Conservation (phyloP, 2,113 vertebrate genomes). For the Paratilapia polleni region DNA sequence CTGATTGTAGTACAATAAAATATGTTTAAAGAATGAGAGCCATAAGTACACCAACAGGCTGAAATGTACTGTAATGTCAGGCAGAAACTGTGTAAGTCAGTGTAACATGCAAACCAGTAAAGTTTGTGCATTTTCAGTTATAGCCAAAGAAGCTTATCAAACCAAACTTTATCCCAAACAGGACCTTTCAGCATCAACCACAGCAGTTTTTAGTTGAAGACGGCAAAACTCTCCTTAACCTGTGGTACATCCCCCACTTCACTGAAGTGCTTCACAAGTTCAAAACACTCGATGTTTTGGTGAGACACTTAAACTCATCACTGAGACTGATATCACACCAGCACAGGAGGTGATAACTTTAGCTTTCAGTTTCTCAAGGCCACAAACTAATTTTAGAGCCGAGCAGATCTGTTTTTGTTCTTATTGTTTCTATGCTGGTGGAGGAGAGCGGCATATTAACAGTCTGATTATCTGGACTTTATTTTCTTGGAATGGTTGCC, state of each 20-base stretch:
- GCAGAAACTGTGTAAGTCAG: too few species aligned
- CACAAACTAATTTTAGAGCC: neutral
- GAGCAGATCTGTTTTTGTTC: neutral
- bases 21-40: neutral
- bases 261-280: slow-evolving; percentile 79
- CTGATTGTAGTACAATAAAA: neutral
- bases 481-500: neutral
- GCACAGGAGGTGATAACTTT: neutral
- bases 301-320: slow-evolving; percentile 48
- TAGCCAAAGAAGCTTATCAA: neutral
- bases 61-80: too few species aligned
- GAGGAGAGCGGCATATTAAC: neutral
- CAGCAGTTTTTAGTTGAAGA: slow-evolving; percentile 74
- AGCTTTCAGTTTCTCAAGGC: neutral
- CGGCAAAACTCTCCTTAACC: slow-evolving; percentile 73
- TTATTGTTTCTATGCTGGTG: neutral
- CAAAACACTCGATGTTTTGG: slow-evolving; percentile 78
- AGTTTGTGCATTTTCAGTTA: neutral
- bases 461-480: neutral
- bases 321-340: neutral
- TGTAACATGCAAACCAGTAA: too few species aligned
- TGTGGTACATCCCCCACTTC: slow-evolving; percentile 82
- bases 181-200: slow-evolving; percentile 63
- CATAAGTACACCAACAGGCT: neutral
- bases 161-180: slow-evolving; percentile 23